phyloP scores from a whole-genome alignment of 2,113 vertebrate genomes.

The Chaetura pelagica region DNA sequence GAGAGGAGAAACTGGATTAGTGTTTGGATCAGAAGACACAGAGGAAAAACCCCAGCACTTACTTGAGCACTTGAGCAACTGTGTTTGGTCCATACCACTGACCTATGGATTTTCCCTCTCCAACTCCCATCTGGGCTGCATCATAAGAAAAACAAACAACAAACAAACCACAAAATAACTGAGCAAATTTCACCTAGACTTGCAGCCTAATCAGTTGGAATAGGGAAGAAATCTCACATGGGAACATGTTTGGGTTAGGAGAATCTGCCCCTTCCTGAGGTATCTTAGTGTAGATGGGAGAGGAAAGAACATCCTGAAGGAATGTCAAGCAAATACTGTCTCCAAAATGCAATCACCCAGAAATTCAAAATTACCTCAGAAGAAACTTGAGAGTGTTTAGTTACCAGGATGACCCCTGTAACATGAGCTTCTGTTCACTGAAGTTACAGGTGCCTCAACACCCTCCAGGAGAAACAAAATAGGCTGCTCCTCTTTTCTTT shows the following conservation, averaged over 20 bases:
- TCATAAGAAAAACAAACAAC: not conserved
- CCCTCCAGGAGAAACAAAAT: not conserved
- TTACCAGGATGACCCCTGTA: not conserved
- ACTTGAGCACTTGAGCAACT: constrained; percentile 97
- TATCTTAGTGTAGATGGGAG: not conserved
- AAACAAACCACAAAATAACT: not conserved
- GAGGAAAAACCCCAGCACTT: constrained; percentile 58
- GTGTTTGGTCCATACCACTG: constrained; percentile 99
- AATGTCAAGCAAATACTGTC: not conserved
- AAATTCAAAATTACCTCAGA: not conserved
- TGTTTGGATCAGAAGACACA: fast-evolving
- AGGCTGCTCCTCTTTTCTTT: not conserved
- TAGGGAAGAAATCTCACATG: not conserved
- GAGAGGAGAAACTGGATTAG: not conserved
- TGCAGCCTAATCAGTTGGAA: not conserved
- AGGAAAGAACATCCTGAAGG: not conserved
- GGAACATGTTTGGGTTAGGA: not conserved
- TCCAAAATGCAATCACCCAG: not conserved
- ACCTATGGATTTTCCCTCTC: constrained; percentile 96
- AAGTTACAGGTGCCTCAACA: not conserved
- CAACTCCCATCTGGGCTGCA: constrained; percentile 98
- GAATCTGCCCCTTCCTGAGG: not conserved
- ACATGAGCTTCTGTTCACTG: not conserved
- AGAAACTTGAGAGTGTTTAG: not conserved
- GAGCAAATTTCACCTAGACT: not conserved